Evolutionary conservation across 2,113 vertebrate genomes (phyloP).

Genomic region (Esox niger): DNA sequence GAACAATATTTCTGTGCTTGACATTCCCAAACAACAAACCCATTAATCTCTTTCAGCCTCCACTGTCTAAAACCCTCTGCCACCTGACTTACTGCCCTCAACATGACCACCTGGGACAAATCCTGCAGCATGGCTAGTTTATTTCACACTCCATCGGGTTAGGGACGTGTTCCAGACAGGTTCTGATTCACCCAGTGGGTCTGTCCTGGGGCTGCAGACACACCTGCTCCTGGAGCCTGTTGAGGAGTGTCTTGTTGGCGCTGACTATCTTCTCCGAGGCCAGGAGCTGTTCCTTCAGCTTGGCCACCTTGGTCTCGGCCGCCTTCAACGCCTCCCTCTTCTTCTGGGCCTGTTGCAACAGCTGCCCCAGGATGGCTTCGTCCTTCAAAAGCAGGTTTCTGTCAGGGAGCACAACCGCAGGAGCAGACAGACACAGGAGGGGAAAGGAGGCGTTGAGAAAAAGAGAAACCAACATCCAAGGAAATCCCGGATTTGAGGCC

Average conservation of each 20-base stretch:
- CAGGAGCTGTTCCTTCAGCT: conserved; percentile 88
- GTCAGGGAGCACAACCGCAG: background rate
- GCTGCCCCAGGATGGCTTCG: conserved; percentile 84
- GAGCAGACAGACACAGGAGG: too few relatives aligned
- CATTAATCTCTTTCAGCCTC: too few relatives aligned
- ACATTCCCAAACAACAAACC: too few relatives aligned
- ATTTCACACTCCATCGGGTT: too few relatives aligned
- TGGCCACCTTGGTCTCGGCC: conserved; percentile 85
- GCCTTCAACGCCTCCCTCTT: conserved; percentile 88
- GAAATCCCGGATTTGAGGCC: too few relatives aligned
- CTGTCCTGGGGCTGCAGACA: background rate
- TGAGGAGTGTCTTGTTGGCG: conserved; percentile 85
- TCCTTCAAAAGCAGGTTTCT: conserved; percentile 89
- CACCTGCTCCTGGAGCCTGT: conserved; percentile 95
- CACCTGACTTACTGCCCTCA: too few relatives aligned
- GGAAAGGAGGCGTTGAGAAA: too few relatives aligned
- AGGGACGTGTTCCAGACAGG: background rate
- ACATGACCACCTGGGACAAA: too few relatives aligned
- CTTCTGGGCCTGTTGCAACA: conserved; percentile 88
- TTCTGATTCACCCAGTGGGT: background rate
- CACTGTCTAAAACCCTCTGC: too few relatives aligned
- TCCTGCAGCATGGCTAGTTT: too few relatives aligned
- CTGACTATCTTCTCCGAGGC: conserved; percentile 87
- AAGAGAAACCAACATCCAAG: background rate
- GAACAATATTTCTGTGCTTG: too few relatives aligned